Percentiles rank a stretch among this genome's conserved stretches.
Evolutionary conservation across 2,888 invertebrate species (phyloP).

Genomic region (Pheosia tremula): DNA sequence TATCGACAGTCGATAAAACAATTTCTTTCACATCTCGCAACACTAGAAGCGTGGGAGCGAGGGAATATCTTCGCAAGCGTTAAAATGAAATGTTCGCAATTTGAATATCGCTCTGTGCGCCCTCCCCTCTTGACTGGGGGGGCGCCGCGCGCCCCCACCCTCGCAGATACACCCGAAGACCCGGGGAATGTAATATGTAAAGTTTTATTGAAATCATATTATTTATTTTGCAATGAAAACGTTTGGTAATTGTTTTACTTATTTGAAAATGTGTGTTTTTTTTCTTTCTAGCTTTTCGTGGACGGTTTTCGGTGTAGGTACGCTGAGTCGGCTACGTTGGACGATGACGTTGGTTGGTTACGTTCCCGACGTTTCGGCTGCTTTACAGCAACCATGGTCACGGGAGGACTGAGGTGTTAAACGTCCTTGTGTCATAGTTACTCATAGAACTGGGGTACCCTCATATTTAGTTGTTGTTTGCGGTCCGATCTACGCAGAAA

Average conservation of each 20-base stretch:
- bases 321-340: no score
- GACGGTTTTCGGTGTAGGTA: no score
- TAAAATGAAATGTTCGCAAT: conserved; percentile 85
- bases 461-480: no score
- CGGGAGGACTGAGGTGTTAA: no score
- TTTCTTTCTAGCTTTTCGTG: background rate
- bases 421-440: no score
- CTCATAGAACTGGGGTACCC: no score
- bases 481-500: no score
- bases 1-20: conserved; percentile 6
- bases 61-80: conserved; percentile 83
- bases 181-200: conserved; percentile 10
- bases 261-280: background rate
- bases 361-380: no score
- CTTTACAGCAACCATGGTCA: no score
- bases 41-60: conserved; percentile 75
- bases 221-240: conserved; percentile 6
- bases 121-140: conserved; percentile 17
- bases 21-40: conserved; percentile 20
- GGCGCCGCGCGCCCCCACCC: conserved; percentile 11
- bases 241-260: background rate
- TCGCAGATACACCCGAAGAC: conserved; percentile 13
- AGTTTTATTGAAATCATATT: conserved; percentile 11
- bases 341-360: no score
- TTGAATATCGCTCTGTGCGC: conserved; percentile 75